Base-by-base conservation (phyloP, 2,888 invertebrate genomes). In the Fragum fragum region DNA sequence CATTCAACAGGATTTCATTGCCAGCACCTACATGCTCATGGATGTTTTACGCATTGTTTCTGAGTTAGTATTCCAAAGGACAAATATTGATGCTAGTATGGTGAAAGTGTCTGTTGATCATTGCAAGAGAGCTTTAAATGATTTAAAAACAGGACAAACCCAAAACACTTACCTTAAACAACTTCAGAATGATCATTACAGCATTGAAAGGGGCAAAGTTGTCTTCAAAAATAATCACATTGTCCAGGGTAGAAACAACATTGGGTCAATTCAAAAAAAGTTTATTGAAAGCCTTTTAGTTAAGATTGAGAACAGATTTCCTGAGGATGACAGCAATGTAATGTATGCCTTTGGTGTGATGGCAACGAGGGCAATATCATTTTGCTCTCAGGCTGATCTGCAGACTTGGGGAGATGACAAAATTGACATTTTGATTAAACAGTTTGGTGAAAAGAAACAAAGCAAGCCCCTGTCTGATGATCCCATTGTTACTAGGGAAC, bases 401-500 rank as follows among this genome's bases (percentile, higher is more conserved):
- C 14, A 71, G 18, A 39, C 52, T 6, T 79, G 75, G 79, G 76
- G 76, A 9, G 36, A 79, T 79, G 78, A 78, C 9, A 78, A 72
- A 53, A 23, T 77, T 0, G 57, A 78, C 11, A 21, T 28, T 39
- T 72, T 78, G 21, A 32, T 73, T 3, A 32, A 66, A 32, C 77
- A 78, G 18, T 78, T 32, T 68, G 68, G 57, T 23, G 32, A 32
- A 26, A 7, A 53, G 53, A 53, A 53, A 53, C 7, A 53, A 53
- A 53, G 53, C 21, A 53, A 53, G 53, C 53, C 53, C 6, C 21
- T 53, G n/a, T 18, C 53, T 11, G 71, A 71, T 7, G 52, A 76
- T 18, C 69, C 75, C n/a, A 23, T n/a, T 21, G 23, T 59, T 16
- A 32, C 21, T n/a, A n/a, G n/a, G n/a, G n/a, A n/a, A n/a, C n/a